Percentiles rank a stretch among this genome's conserved stretches.
These are phyloP conservation scores for Bhutanitis thaidina DNA, from an alignment of 2,888 invertebrate species.

Conservation along the genomic window DNA sequence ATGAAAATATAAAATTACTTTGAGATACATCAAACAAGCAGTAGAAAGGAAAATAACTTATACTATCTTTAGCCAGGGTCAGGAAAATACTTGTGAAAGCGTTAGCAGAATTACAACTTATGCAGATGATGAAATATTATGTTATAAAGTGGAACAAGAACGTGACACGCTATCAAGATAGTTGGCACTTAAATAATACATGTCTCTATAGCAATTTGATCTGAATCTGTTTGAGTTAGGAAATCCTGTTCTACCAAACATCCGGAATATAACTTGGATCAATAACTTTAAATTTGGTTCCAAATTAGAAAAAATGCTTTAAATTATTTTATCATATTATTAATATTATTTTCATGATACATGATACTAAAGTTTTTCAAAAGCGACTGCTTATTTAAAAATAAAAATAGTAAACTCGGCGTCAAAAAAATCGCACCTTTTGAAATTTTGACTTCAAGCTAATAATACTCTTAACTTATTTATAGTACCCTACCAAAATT, in stretches of 20 bases:
- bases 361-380: no score
- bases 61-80: slow-evolving; percentile 8
- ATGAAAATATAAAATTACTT: neutral
- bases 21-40: slow-evolving; percentile 15
- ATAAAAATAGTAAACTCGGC: no score
- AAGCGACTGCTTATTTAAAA: no score
- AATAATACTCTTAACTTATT: no score
- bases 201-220: slow-evolving; percentile 1
- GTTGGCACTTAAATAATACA: slow-evolving; percentile 14
- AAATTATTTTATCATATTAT: no score
- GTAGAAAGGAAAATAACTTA: slow-evolving; percentile 21
- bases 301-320: no score
- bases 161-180: slow-evolving; percentile 13
- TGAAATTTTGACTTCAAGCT: no score
- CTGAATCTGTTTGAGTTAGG: neutral
- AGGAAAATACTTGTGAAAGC: slow-evolving; percentile 16
- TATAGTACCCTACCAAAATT: no score
- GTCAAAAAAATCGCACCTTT: no score
- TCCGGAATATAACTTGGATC: neutral
- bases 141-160: slow-evolving; percentile 14
- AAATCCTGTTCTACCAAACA: slow-evolving; percentile 3
- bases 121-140: slow-evolving; percentile 9
- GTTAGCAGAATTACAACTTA: slow-evolving; percentile 12
- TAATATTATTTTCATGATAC: no score
- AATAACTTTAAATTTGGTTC: no score